Evolutionary conservation across 2,888 invertebrate genomes (phyloP), one percentile per base, ranked within the genome.

Genomic region (Dusona sp.): DNA sequence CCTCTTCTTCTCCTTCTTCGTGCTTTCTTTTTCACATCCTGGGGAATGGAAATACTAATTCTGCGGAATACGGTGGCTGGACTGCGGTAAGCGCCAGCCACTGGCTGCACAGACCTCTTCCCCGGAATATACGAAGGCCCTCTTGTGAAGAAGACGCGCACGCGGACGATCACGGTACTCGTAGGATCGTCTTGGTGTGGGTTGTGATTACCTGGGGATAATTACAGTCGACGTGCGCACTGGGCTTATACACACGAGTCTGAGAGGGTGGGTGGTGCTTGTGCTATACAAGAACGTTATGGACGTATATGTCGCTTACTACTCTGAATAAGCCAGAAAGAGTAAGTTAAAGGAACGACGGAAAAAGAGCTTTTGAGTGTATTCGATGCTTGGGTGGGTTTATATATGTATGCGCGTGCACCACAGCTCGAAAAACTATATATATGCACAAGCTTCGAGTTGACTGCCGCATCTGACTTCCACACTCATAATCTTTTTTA

Each of bases 61-160:
- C 94, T 94, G 94, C 94, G 94, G 94, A 94, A 94, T 93, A 94
- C 94, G 89, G 94, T 94, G 93, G 94, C 94, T 89, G 92, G 92
- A 93, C 93, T 94, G 94, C 92, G 94, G 94, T 94, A 93, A 93
- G 92, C 92, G 91, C 88, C 91, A 61, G 74, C 38, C 61, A 74
- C 61, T 54, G 91, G 90, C 89, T 90, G 89, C 83, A 45, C 75
- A 64, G 72, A 72, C 79, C 79, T 80, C 70, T 42, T 83, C 74
- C 79, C 51, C 61, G 74, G 77, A 57, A 65, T 81, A 70, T 81
- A 72, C 65, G 68, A 38, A 73, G 75, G 64, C 67, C 54, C 73
- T 65, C 74, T 74, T 48, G 67, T 80, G 54, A 70, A 68, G 81
- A 84, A 83, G 87, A 81, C 83, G 81, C 85, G 83, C 73, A 77